Base-by-base conservation (phyloP, 1,140 invertebrate genomes). In the Trichonephila clavata region DNA sequence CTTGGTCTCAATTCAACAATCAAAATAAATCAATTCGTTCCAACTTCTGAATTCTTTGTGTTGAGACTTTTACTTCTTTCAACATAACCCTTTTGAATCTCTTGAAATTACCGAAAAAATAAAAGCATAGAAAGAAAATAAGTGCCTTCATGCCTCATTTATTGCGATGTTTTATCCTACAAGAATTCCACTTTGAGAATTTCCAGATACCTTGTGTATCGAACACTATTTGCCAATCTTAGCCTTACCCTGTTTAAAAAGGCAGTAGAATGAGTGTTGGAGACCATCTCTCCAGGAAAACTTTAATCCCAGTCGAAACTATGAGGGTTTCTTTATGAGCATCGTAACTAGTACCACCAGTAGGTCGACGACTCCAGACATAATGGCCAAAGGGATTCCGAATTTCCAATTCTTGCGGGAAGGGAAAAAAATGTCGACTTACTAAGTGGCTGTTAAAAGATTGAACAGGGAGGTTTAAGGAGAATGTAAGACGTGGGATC, bases 391-490 rank as follows among this genome's bases (percentile, higher is more conserved):
- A 39, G 27, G 71, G 32, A 32, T 77, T 77, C 71, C 27, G 27
- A 77, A 18, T 77, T 77, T 77, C 14, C 32, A 24, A 14, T 32
- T 39, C 32, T 39, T 24, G 71, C 16, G 71, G 71, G 14, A 27
- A 32, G 18, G 24, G 24, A 68, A 71, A 77, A 77, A 32, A 39
- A 18, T 32, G 32, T 20, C 71, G 71, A 32, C 71, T 77, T 77
- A 16, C 71, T 77, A 77, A 77, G 71, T 77, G 71, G 71, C 71
- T 39, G 71, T 77, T 77, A 77, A 77, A 39, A 39, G 27, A 77
- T 39, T 77, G 71, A 32, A 39, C 18, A 32, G 24, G 18, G 71
- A 77, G 27, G 18, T 77, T 77, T 77, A 32, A 77, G 27, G 71
- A 77, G 71, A 16, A 77, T 77, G 32, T 39, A 77, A 77, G 71